phyloP scores from a whole-genome alignment of 92 coral and sea anemone species.

The Isaurus tuberculatus region DNA sequence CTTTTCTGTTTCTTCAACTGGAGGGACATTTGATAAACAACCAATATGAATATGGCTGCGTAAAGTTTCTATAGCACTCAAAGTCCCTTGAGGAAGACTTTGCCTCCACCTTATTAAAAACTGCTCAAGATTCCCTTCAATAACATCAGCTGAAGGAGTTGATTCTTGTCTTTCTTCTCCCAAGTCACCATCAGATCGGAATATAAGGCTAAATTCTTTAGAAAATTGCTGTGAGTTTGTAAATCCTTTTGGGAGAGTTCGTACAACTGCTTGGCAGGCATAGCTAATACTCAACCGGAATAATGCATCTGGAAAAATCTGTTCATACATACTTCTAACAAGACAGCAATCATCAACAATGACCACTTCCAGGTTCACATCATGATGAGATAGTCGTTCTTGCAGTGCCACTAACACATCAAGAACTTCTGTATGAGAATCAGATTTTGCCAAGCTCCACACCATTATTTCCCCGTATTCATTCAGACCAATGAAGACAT shows the following conservation, averaged over 20 bases:
- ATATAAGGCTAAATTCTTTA: conserved; percentile 68
- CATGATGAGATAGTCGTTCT: conserved; percentile 56
- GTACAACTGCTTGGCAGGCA: conserved; percentile 60
- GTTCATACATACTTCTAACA: conserved; percentile 49
- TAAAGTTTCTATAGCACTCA: conserved; percentile 61
- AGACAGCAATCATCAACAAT: conserved; percentile 81
- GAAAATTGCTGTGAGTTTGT: conserved; percentile 54
- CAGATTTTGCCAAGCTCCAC: conserved; percentile 68
- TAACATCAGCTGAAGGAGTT: conserved; percentile 59
- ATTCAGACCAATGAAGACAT: conserved; percentile 76
- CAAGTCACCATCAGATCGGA: conserved; percentile 62
- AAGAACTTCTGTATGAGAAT: conserved; percentile 65
- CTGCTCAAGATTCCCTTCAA: conserved; percentile 70
- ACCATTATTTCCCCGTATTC: conserved; percentile 77
- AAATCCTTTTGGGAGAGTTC: conserved; percentile 57
- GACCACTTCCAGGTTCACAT: conserved; percentile 66
- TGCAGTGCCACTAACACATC: conserved; percentile 54
- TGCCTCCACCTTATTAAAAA: conserved; percentile 55
- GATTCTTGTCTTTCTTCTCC: conserved; percentile 53
- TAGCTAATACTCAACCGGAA: conserved; percentile 47
- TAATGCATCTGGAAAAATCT: conserved; percentile 48
- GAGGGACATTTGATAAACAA: conserved; percentile 74
- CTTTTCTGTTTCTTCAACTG: conserved; percentile 74
- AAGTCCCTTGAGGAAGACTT: conserved; percentile 48
- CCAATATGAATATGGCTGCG: conserved; percentile 67